A percentile compares a stretch with the other conserved stretches of the same genome.
phyloP scores from a whole-genome alignment of 1,140 invertebrate genomes.

The Antheraea pernyi region DNA sequence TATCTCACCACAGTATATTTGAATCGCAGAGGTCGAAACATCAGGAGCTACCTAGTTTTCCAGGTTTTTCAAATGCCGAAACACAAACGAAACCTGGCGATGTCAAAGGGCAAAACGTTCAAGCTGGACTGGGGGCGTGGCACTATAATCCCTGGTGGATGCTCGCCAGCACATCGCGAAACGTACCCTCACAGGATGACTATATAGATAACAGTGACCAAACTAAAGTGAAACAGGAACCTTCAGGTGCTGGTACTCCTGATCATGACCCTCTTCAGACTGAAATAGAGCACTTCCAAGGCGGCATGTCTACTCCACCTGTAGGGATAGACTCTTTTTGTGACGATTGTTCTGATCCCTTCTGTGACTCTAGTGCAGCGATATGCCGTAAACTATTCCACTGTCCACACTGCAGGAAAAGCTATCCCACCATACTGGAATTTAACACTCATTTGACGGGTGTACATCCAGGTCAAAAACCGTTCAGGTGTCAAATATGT shows the following conservation, averaged over 20 bases:
- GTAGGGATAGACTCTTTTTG: slow-evolving; percentile 69
- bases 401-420: slow-evolving; percentile 77
- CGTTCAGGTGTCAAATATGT: slow-evolving; percentile 78
- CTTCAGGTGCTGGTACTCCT: slow-evolving; percentile 56
- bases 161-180: slow-evolving; percentile 72
- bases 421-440: slow-evolving; percentile 76
- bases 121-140: slow-evolving; percentile 68
- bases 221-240: slow-evolving; percentile 75
- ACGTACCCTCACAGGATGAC: slow-evolving; percentile 63
- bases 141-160: slow-evolving; percentile 80
- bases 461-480: slow-evolving; percentile 76
- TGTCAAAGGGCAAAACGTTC: slow-evolving; percentile 55
- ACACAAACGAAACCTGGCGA: slow-evolving; percentile 74
- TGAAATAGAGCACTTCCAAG: slow-evolving; percentile 56
- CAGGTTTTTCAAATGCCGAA: slow-evolving; percentile 75
- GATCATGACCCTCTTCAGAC: slow-evolving; percentile 61
- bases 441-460: slow-evolving; percentile 77
- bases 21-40: slow-evolving; percentile 63
- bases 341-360: slow-evolving; percentile 78
- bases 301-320: slow-evolving; percentile 57
- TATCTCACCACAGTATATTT: slow-evolving; percentile 76
- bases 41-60: slow-evolving; percentile 72
- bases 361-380: slow-evolving; percentile 71
- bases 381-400: slow-evolving; percentile 77
- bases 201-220: slow-evolving; percentile 70